Percentiles rank a stretch among this genome's conserved stretches.
Conservation (phyloP, 2,888 invertebrate genomes). For the Bembecia ichneumoniformis region DNA sequence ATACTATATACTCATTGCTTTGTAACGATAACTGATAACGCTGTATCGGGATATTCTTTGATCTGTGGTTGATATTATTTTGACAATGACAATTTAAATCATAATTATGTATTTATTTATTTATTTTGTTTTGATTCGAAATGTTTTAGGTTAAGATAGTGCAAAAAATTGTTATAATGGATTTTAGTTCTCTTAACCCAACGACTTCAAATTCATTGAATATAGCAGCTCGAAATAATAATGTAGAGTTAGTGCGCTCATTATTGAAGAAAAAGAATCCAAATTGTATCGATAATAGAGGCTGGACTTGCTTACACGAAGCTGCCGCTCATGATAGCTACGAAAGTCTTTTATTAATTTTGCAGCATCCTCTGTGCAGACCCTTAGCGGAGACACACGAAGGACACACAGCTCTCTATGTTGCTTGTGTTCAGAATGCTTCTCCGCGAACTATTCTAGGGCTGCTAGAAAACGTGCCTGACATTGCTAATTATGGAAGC, state of each 20-base stretch:
- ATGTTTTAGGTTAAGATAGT: too few relatives aligned
- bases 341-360: conserved; percentile 42
- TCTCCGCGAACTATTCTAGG: conserved; percentile 44
- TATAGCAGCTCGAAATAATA: conserved; percentile 55
- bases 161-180: conserved; percentile 28
- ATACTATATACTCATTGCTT: too few relatives aligned
- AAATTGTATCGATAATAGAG: conserved; percentile 63
- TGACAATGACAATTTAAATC: too few relatives aligned
- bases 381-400: conserved; percentile 55
- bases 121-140: too few relatives aligned
- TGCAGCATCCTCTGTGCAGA: conserved; percentile 42
- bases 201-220: conserved; percentile 54
- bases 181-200: conserved; percentile 69
- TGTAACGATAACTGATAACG: too few relatives aligned
- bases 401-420: conserved; percentile 61
- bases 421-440: conserved; percentile 47
- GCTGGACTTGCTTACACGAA: conserved; percentile 69
- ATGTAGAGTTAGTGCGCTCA: conserved; percentile 36
- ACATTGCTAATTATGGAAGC: conserved; percentile 56
- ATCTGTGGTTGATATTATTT: too few relatives aligned
- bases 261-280: conserved; percentile 56
- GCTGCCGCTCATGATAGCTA: conserved; percentile 57
- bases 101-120: too few relatives aligned
- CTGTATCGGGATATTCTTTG: too few relatives aligned
- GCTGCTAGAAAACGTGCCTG: conserved; percentile 40